Conservation (phyloP, 35 echinoderm and acorn worm species). For the Patiria miniata region DNA sequence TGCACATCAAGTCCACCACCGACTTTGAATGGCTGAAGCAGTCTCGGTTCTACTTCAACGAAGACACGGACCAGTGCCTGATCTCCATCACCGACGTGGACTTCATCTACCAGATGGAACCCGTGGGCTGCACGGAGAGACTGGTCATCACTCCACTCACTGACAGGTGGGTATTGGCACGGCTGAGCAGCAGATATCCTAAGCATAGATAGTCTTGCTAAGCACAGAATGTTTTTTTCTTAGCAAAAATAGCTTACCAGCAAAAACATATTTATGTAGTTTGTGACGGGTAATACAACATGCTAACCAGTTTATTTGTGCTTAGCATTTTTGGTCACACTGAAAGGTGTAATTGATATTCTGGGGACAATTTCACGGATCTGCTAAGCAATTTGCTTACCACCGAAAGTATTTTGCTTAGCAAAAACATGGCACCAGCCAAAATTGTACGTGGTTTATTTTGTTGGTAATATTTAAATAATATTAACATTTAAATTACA, state of each 20-base stretch:
- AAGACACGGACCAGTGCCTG: slow-evolving; percentile 94
- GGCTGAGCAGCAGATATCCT: background rate
- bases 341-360: too few species aligned
- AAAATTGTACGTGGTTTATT: too few species aligned
- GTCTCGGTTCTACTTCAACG: slow-evolving; percentile 99
- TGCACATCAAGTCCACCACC: slow-evolving; percentile 93
- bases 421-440: too few species aligned
- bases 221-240: background rate
- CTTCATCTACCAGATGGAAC: slow-evolving; percentile 96
- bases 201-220: background rate
- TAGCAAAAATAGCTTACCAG: background rate
- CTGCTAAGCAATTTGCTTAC: too few species aligned
- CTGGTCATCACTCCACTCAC: slow-evolving; percentile 98
- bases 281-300: background rate
- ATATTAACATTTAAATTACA: too few species aligned
- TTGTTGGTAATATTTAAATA: too few species aligned
- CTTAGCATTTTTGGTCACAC: background rate
- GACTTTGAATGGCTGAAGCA: slow-evolving; percentile 99
- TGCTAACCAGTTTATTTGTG: background rate
- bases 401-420: too few species aligned
- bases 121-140: slow-evolving; percentile 95
- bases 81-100: slow-evolving; percentile 98
- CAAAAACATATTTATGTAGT: background rate
- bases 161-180: slow-evolving; percentile 78
- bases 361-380: too few species aligned